These are phyloP conservation scores for Calephelis virginiensis DNA, from an alignment of 1,140 invertebrate species.

Conservation along the genomic window DNA sequence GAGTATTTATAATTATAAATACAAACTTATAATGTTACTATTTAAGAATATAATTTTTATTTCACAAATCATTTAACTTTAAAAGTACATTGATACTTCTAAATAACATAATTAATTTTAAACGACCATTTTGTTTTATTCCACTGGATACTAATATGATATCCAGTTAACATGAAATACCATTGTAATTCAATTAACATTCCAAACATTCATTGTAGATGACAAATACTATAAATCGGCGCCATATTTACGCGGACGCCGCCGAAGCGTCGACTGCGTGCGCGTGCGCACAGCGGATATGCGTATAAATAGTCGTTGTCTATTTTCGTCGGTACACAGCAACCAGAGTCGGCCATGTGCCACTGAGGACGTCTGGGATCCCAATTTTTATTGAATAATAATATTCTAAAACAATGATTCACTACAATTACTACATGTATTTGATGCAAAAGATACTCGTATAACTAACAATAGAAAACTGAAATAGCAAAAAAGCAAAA, in stretches of 20 bases:
- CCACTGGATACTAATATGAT: background rate
- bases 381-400: slow-evolving; percentile 39
- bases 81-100: too few relatives aligned
- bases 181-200: slow-evolving; percentile 17
- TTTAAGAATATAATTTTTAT: too few relatives aligned
- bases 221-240: slow-evolving; percentile 37
- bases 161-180: background rate
- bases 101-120: too few relatives aligned
- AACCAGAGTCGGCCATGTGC: slow-evolving; percentile 61
- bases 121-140: background rate
- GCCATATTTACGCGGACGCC: slow-evolving; percentile 51
- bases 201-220: slow-evolving; percentile 24
- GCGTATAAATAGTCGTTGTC: slow-evolving; percentile 68
- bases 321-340: slow-evolving; percentile 64
- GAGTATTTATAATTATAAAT: too few relatives aligned
- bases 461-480: background rate
- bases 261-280: slow-evolving; percentile 33
- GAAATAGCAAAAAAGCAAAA: too few relatives aligned
- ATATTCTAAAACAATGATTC: slow-evolving; percentile 47
- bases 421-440: slow-evolving; percentile 14
- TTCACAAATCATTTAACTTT: too few relatives aligned
- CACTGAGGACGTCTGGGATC: slow-evolving; percentile 55
- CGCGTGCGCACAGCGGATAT: slow-evolving; percentile 72
- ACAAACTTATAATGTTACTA: too few relatives aligned
- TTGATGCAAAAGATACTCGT: background rate